Base-by-base conservation (phyloP, 23 tunicate genomes). In the Styela plicata region DNA sequence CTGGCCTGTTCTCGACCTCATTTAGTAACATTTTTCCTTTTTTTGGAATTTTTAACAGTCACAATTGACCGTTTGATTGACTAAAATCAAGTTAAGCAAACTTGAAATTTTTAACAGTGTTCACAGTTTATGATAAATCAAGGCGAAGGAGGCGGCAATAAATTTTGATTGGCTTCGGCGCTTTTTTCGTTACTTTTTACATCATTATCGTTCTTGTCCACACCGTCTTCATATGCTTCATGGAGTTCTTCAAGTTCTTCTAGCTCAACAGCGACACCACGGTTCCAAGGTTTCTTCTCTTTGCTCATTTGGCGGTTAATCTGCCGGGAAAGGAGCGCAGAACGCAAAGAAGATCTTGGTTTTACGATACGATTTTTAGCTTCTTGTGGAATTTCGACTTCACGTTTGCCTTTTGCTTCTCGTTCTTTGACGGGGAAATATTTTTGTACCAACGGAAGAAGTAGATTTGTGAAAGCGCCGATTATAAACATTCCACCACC, bases 231-330 rank as follows among this genome's bases (percentile, higher is more conserved):
- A 24, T 67, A 67, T 63, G 83, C 89, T 29, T 91, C 82, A 29
- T 91, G 87, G 24, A 91, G 44, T 52, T 86, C 85, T 7, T 82
- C 82, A 24, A 91, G 80, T 69, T 83, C 97, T 69, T 83, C 71
- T 29, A 91, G 67, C 44, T 91, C 87, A 13, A 22, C 35, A 7
- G 79, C 78, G 36, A 83, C 97, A n/a, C 89, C 97, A 5, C 82
- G 80, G 64, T 86, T 83, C 82, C 82, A 91, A 63, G 82, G 86
- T 19, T 84, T 76, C 74, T 89, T 89, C 44, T 57, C 36, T 22
- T 69, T 29, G 19, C 27, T 34, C 53, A 68, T 76, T 13, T 63
- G 67, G n/a, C 83, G 83, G 31, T 80, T 66, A 36, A 87, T 86
- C 23, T 91, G 90, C 17, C 86, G 86, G 3, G 90, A 86, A 27